A percentile compares a stretch with the other conserved stretches of the same genome.
phyloP scores from a whole-genome alignment of 2,113 vertebrate genomes.

The Nerophis lumbriciformis region DNA sequence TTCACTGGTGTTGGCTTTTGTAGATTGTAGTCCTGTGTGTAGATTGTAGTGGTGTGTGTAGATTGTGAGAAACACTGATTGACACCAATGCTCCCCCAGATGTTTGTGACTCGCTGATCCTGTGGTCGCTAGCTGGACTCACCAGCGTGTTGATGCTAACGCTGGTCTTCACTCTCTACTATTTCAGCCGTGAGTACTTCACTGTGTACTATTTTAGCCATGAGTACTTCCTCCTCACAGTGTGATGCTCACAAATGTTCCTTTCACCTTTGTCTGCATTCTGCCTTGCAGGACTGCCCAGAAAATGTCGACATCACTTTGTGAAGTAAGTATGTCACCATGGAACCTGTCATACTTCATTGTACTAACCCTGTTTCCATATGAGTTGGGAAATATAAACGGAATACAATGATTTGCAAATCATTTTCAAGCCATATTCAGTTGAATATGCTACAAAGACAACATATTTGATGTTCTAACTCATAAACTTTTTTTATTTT shows the following conservation, averaged over 20 bases:
- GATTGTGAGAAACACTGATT: too few species aligned
- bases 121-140: slow-evolving; percentile 62
- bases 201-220: slow-evolving; percentile 65
- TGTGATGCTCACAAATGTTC: neutral
- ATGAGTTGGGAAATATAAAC: too few species aligned
- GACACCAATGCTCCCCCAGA: slow-evolving; percentile 23
- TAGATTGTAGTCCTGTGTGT: too few species aligned
- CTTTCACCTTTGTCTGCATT: neutral
- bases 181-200: slow-evolving; percentile 70
- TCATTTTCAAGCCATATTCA: too few species aligned
- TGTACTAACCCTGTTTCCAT: too few species aligned
- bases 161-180: slow-evolving; percentile 57
- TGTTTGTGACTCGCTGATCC: slow-evolving; percentile 41
- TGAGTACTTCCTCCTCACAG: slow-evolving; percentile 45
- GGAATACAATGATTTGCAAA: too few species aligned
- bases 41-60: too few species aligned
- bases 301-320: slow-evolving; percentile 70
- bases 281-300: slow-evolving; percentile 60
- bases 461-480: too few species aligned
- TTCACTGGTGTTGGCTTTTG: neutral
- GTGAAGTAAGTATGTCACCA: slow-evolving; percentile 53
- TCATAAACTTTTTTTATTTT: too few species aligned
- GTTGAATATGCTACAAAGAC: too few species aligned
- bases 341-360: neutral
- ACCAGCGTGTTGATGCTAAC: slow-evolving; percentile 27